Evolutionary conservation across 2,888 invertebrate genomes (phyloP), one percentile per base, ranked within the genome.

Genomic region (Sericinus montela): DNA sequence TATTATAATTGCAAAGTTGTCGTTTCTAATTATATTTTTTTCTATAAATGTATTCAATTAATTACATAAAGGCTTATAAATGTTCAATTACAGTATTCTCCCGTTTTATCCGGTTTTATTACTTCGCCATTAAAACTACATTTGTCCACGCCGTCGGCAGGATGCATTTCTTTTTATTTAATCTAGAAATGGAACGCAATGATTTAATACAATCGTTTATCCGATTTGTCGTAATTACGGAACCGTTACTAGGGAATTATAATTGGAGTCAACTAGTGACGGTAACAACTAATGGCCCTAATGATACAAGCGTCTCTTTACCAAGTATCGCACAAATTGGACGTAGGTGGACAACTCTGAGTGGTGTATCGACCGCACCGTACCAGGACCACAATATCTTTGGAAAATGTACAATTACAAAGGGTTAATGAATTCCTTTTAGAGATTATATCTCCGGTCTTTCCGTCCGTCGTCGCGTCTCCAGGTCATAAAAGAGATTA

Each of bases 261-360:
- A 50, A 50, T 50, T 50, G 50, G 32, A 45, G 50, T 30, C 45
- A 30, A 35, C 32, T n/a, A 25, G 36, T 45, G 50, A 48, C 48
- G 42, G 29, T 23, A 11, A 19, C 23, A 16, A 25, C 41, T 37
- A 37, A 50, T 45, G 50, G 30, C 13, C 13, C 11, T 8, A 35
- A 30, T 14, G 36, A 45, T 45, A 45, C 41, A 36, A 42, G 42
- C n/a, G 38, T 10, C 43, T 41, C 45, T 25, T 15, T 16, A 28
- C 57, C 62, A 63, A 68, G 72, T 72, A 69, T 67, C 67, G 67
- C 63, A 63, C 65, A 69, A 68, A 69, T 70, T 63, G 65, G 58
- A 63, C 62, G 73, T 72, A 67, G 73, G 72, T 63, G 69, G 75
- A 71, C 63, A 68, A 16, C 30, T 14, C 10, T 3, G 40, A 50